phyloP scores from a whole-genome alignment of 2,797 vertebrate genomes.

The Ctenosaura bakeri region DNA sequence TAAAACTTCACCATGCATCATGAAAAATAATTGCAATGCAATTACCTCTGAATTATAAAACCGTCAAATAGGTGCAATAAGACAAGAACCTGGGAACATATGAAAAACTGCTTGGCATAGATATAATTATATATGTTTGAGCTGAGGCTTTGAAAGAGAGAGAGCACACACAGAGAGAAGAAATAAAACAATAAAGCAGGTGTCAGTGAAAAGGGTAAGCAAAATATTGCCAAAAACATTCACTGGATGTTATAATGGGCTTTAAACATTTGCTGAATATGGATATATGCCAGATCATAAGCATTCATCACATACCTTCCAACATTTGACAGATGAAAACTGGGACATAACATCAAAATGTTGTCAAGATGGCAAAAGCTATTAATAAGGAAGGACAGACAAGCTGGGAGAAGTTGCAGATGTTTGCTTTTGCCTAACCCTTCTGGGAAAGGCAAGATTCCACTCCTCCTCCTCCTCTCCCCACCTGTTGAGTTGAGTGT shows the following conservation, averaged over 20 bases:
- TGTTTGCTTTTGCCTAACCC: too few relatives aligned
- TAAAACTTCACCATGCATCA: conserved; percentile 81
- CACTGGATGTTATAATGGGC: conserved; percentile 41
- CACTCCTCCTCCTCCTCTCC: too few relatives aligned
- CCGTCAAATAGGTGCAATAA: conserved; percentile 77
- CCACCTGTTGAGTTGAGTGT: too few relatives aligned
- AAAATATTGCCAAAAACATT: conserved; percentile 61
- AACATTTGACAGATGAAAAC: too few relatives aligned
- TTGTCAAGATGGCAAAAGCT: too few relatives aligned
- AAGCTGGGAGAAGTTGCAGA: too few relatives aligned
- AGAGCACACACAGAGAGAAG: not conserved
- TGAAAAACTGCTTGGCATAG: conserved; percentile 76
- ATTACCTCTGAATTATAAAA: conserved; percentile 82
- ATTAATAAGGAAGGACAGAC: too few relatives aligned
- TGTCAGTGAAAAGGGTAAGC: conserved; percentile 62
- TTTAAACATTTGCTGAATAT: conserved; percentile 22
- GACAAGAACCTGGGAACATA: conserved; percentile 70
- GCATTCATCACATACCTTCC: too few relatives aligned
- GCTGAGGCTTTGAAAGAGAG: conserved; percentile 52
- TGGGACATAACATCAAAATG: too few relatives aligned
- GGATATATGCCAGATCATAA: not conserved
- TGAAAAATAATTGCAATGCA: conserved; percentile 84
- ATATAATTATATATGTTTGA: conserved; percentile 75
- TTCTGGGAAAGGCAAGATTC: too few relatives aligned
- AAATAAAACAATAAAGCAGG: conserved; percentile 63